phyloP scores from a whole-genome alignment of 2,797 vertebrate genomes.

The Oophaga sylvatica region DNA sequence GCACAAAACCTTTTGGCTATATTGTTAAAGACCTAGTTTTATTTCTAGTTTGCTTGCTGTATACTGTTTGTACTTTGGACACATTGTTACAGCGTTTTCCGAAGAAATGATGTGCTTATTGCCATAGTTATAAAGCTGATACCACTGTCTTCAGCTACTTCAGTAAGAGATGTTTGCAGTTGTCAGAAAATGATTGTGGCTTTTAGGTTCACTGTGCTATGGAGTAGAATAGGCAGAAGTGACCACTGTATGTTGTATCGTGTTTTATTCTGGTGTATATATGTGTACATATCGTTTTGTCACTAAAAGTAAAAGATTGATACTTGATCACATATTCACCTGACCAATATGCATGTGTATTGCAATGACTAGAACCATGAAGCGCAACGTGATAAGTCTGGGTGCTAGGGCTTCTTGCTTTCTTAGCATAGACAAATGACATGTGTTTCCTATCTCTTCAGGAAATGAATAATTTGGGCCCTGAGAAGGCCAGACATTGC shows the following conservation, averaged over 20 bases:
- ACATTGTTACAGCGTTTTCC: no score
- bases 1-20: no score
- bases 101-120: no score
- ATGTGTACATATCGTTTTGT: background rate
- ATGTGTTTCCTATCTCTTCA: constrained; percentile 60
- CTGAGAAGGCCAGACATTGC: constrained; percentile 34
- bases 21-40: no score
- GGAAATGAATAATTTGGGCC: constrained; percentile 66
- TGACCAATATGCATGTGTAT: background rate
- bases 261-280: background rate
- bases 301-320: no score
- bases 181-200: no score
- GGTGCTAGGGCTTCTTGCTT: background rate
- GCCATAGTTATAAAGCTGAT: no score
- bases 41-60: no score
- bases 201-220: no score
- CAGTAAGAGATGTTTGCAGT: no score
- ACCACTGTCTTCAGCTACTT: no score
- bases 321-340: background rate
- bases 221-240: background rate
- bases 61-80: no score
- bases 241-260: background rate
- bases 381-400: background rate
- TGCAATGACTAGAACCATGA: background rate
- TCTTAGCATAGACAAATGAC: constrained; percentile 43